A percentile compares a stretch with the other conserved stretches of the same genome.
phyloP scores from a whole-genome alignment of 2,113 vertebrate genomes.

The Plecotus auritus region DNA sequence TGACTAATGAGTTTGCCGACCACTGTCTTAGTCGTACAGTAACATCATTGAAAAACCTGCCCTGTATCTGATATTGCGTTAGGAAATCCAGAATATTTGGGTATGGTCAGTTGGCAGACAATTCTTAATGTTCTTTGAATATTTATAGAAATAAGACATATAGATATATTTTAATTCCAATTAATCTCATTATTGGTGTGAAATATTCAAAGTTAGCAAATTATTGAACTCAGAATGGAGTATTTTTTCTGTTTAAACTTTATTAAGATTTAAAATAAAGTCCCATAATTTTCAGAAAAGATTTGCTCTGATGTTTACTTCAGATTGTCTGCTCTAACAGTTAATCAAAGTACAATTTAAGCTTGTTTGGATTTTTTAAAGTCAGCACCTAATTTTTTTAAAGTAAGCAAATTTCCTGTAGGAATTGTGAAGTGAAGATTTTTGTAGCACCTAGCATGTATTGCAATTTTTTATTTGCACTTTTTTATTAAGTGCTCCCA shows the following conservation, averaged over 20 bases:
- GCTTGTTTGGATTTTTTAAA: slow-evolving; percentile 36
- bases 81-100: neutral
- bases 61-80: neutral
- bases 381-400: slow-evolving; percentile 18
- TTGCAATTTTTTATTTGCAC: slow-evolving; percentile 10
- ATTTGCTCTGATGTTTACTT: slow-evolving; percentile 12
- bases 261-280: neutral
- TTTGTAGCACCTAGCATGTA: neutral
- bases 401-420: slow-evolving; percentile 1
- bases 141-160: slow-evolving; percentile 3
- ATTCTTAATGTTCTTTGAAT: neutral
- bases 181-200: neutral
- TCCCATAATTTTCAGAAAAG: neutral
- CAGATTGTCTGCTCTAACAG: slow-evolving; percentile 45
- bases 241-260: neutral
- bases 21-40: neutral
- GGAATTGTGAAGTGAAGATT: slow-evolving; percentile 15
- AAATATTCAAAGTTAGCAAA: neutral
- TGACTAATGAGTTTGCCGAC: too few species aligned
- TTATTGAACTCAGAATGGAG: neutral
- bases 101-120: neutral
- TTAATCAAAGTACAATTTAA: slow-evolving; percentile 47
- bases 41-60: neutral
- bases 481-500: slow-evolving; percentile 30
- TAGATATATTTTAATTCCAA: slow-evolving; percentile 20